Evolutionary conservation across 1,140 invertebrate genomes (phyloP).

Genomic region (Formica selysi): DNA sequence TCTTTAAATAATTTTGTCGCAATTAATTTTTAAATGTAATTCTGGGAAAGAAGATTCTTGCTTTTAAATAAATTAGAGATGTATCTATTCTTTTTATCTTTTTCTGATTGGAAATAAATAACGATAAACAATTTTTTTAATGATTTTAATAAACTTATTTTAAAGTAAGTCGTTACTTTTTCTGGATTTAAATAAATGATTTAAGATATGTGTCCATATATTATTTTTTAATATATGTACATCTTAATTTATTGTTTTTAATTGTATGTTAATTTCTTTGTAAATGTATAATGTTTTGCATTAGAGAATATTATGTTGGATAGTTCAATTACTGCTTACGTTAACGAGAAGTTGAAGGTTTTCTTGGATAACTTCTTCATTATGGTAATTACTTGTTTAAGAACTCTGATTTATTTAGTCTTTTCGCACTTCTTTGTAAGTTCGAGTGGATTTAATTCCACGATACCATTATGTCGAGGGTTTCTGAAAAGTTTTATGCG

Average conservation of each 20-base stretch:
- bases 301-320: neutral
- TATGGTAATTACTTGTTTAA: constrained; percentile 61
- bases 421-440: constrained; percentile 40
- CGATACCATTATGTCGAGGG: constrained; percentile 22
- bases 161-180: constrained; percentile 15
- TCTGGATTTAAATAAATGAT: neutral
- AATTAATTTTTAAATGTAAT: neutral
- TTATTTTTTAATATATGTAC: neutral
- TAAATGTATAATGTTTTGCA: neutral
- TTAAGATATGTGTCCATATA: neutral
- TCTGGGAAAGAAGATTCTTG: neutral
- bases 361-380: constrained; percentile 57
- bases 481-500: constrained; percentile 37
- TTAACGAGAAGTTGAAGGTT: constrained; percentile 41
- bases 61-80: neutral
- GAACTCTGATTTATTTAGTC: constrained; percentile 55
- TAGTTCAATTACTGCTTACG: constrained; percentile 41
- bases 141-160: neutral
- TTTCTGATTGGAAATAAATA: neutral
- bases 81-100: neutral
- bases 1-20: neutral
- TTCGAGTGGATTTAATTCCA: constrained; percentile 44
- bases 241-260: neutral
- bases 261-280: constrained; percentile 15
- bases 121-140: neutral